Conservation (phyloP, 2,797 vertebrate species). For the Melopsittacus undulatus region DNA sequence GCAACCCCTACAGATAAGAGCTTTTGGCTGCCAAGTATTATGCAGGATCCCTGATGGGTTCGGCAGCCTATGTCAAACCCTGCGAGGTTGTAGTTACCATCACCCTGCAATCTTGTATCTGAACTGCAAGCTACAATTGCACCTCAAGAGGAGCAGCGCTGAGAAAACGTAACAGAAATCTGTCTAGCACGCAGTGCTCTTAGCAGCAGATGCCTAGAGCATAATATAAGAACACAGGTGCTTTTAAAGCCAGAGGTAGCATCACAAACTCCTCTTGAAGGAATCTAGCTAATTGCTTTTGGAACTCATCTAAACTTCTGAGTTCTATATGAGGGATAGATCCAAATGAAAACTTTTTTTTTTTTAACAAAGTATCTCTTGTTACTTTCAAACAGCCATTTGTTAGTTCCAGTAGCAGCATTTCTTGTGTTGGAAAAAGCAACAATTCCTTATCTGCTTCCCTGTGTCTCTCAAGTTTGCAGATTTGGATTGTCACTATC, state of each 20-base stretch:
- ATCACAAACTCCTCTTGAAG: not conserved
- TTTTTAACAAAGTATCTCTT: not conserved
- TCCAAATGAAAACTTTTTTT: not conserved
- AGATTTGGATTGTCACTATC: not conserved
- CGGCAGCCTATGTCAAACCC: constrained; percentile 25
- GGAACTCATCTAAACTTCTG: not conserved
- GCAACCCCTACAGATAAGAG: constrained; percentile 31
- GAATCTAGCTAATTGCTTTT: constrained; percentile 3
- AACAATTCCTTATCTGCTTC: not conserved
- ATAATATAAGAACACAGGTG: not conserved
- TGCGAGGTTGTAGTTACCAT: not conserved
- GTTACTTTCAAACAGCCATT: not conserved
- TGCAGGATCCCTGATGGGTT: constrained; percentile 37
- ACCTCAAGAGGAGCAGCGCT: not conserved
- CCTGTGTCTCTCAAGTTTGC: not conserved
- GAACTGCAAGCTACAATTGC: constrained; percentile 29
- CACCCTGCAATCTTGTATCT: not conserved
- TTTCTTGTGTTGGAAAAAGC: not conserved
- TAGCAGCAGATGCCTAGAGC: constrained; percentile 1
- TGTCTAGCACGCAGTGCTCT: not conserved
- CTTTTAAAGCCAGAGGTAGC: constrained; percentile 16
- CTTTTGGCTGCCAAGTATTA: constrained; percentile 27
- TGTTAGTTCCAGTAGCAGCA: not conserved
- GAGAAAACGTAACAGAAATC: constrained; percentile 24
- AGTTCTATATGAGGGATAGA: not conserved